Evolutionary conservation across 1,140 invertebrate species (phyloP).

Genomic region (Drosophila repleta): DNA sequence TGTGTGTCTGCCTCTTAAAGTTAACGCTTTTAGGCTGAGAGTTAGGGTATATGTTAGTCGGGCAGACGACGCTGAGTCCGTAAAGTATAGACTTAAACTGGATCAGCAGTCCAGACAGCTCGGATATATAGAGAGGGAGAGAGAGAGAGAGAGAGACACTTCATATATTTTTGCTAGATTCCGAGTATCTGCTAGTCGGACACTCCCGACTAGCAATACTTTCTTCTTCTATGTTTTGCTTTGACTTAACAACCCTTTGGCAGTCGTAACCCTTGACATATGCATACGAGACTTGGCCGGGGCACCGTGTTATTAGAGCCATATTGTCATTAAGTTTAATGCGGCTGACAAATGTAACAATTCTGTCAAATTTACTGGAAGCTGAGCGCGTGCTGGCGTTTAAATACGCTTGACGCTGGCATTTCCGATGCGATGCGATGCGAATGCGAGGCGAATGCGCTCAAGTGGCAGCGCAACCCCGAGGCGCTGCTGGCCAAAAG

Average conservation of each 20-base stretch:
- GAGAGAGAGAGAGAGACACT: too few species aligned
- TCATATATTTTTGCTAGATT: too few species aligned
- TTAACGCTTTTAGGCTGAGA: too few species aligned
- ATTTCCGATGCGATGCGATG: not conserved
- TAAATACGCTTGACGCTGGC: conserved; percentile 24
- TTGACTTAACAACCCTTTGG: conserved; percentile 30
- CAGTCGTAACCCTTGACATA: conserved; percentile 60
- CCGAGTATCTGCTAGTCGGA: too few species aligned
- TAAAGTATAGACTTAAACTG: too few species aligned
- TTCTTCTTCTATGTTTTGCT: not conserved
- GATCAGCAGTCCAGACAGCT: too few species aligned
- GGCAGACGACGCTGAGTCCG: too few species aligned
- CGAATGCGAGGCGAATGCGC: conserved; percentile 5
- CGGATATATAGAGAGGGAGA: too few species aligned
- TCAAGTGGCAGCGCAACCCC: conserved; percentile 39
- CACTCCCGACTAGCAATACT: too few species aligned
- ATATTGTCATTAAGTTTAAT: conserved; percentile 75
- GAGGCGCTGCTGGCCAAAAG: not conserved
- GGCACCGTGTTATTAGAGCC: conserved; percentile 44
- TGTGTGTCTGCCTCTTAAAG: too few species aligned
- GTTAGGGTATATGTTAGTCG: too few species aligned
- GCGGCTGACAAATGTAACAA: conserved; percentile 74
- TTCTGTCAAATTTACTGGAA: conserved; percentile 82
- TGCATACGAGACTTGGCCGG: conserved; percentile 14
- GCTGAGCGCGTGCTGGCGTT: conserved; percentile 43